Evolutionary conservation across 1,140 invertebrate genomes (phyloP).

Genomic region (Rhopalosiphum padi): DNA sequence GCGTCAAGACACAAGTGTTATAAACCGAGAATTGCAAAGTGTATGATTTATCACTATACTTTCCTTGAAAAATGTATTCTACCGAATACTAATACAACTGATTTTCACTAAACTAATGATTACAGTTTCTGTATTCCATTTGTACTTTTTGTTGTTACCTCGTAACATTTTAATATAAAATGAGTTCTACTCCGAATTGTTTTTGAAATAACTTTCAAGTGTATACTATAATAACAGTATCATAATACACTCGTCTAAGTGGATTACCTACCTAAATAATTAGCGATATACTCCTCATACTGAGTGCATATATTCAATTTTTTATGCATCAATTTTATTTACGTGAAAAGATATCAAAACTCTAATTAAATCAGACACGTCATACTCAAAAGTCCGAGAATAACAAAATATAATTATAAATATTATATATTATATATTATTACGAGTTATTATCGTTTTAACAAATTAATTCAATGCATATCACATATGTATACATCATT

Average conservation of each 20-base stretch:
- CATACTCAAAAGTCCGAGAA: background rate
- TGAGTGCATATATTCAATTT: background rate
- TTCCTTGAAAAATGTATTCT: background rate
- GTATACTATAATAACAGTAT: background rate
- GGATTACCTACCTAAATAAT: background rate
- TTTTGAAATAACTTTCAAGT: constrained; percentile 9
- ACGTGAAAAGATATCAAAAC: background rate
- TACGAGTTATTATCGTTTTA: background rate
- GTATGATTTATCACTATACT: background rate
- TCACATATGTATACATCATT: no score
- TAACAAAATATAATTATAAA: background rate
- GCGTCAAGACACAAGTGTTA: background rate
- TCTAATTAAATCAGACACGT: background rate
- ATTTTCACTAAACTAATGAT: background rate
- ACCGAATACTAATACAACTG: background rate
- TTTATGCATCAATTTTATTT: background rate
- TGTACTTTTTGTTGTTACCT: background rate
- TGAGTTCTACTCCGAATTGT: background rate
- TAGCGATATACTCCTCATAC: background rate
- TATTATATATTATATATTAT: background rate
- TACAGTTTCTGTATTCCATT: background rate
- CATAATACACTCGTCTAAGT: background rate
- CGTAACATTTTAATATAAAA: background rate
- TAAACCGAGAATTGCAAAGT: background rate
- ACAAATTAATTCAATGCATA: background rate